Evolutionary conservation across 2,797 vertebrate species (phyloP).

Genomic region (Delichon dasypus): DNA sequence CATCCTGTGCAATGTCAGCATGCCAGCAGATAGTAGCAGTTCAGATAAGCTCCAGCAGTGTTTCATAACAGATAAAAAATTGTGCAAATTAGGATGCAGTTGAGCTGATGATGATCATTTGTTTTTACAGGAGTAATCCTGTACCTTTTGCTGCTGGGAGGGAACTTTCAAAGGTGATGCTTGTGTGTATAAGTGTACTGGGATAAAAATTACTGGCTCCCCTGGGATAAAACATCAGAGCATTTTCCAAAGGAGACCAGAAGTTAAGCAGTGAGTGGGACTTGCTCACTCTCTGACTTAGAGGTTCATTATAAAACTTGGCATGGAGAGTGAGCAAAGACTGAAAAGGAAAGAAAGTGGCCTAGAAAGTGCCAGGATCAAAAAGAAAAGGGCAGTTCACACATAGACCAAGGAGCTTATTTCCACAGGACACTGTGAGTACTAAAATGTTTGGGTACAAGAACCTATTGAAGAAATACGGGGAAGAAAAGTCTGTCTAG

Average conservation of each 20-base stretch:
- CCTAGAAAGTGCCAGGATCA: not conserved
- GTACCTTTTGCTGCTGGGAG: not conserved
- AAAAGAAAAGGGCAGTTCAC: not conserved
- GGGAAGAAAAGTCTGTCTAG: not conserved
- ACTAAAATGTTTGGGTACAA: not conserved
- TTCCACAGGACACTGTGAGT: not conserved
- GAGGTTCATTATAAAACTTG: not conserved
- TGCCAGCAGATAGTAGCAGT: not conserved
- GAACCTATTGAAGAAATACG: not conserved
- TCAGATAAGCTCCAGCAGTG: not conserved
- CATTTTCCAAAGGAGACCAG: not conserved
- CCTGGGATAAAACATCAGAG: not conserved
- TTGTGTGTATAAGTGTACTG: not conserved
- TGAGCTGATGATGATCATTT: not conserved
- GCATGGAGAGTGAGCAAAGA: not conserved
- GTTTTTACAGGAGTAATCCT: not conserved
- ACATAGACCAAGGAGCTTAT: not conserved
- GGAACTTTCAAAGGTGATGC: not conserved
- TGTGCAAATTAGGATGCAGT: not conserved
- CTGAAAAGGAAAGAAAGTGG: not conserved
- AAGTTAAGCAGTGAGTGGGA: not conserved
- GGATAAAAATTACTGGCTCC: not conserved
- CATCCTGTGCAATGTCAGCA: not conserved
- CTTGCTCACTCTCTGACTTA: not conserved
- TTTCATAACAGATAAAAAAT: not conserved